Evolutionary conservation across 2,797 vertebrate species (phyloP), one percentile per base, ranked within the genome.

Genomic region (Calcarius lapponicus): DNA sequence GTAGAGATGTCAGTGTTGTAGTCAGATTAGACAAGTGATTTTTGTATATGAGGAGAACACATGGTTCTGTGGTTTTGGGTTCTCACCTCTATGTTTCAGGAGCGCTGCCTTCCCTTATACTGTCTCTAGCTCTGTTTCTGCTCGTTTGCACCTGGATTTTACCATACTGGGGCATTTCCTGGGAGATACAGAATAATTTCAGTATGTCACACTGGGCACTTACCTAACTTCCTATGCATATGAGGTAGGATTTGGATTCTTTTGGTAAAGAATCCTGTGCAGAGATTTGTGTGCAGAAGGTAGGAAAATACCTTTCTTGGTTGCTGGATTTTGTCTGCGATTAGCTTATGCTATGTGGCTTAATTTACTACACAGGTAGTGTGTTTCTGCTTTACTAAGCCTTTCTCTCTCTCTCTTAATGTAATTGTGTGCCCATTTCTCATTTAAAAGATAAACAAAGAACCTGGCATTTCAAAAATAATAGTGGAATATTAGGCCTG

Each of bases 211-310:
- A 50, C 32, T 3, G 53, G 58, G 26, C 6, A 25, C 32, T 72
- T 47, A 15, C 8, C 38, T 38, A 19, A 26, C 24, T 34, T 13
- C 11, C 3, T 18, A 0, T 7, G 8, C 29, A 6, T 28, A 22
- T 24, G 25, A 54, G 13, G 34, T 28, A 38, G 45, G 61, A 57
- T 64, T 51, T 80, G 11, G 18, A 61, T 86, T 65, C 20, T 72
- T 89, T 50, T 56, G 36, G 10, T 38, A 31, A 75, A 45, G 48
- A 58, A 71, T 38, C 26, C 17, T 29, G 22, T 25, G 21, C 29
- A n/a, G 26, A 47, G 25, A 43, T 7, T 2, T 74, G 14, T 61
- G 0, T 36, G 48, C 67, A 26, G 38, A 80, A 83, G 38, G 48
- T 9, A 10, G 20, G 31, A 64, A 86, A 93, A 61, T 28, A 43